Percentiles rank a stretch among this genome's conserved stretches.
Conservation (phyloP, 92 coral and sea anemone species). For the Epizoanthus scotinus region DNA sequence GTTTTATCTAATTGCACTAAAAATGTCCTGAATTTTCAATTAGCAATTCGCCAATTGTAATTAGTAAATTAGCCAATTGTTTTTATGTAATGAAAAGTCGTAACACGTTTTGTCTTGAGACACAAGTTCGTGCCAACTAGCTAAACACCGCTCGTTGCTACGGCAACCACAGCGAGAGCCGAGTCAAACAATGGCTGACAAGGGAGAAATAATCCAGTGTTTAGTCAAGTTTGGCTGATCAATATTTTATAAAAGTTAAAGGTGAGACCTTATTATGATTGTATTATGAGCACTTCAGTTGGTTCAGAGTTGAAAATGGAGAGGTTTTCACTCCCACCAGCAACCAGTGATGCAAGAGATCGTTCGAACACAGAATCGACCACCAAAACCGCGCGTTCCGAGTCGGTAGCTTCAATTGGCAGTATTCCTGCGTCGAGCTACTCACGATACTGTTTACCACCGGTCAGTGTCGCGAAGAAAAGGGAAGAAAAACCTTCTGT, state of each 20-base stretch:
- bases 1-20: too few relatives aligned
- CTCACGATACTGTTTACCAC: constrained; percentile 25
- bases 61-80: background rate
- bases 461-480: constrained; percentile 5
- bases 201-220: background rate
- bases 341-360: constrained; percentile 18
- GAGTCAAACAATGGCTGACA: constrained; percentile 19
- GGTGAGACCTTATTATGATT: background rate
- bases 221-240: background rate
- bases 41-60: background rate
- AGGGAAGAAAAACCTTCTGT: constrained; percentile 34
- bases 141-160: constrained; percentile 18
- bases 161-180: constrained; percentile 1
- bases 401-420: constrained; percentile 6
- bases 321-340: constrained; percentile 7
- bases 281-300: constrained; percentile 21
- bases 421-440: constrained; percentile 10
- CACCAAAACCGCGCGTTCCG: constrained; percentile 30
- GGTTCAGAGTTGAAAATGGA: constrained; percentile 24
- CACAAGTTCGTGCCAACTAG: background rate
- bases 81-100: background rate
- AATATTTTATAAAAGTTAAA: background rate
- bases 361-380: constrained; percentile 39
- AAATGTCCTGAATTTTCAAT: background rate
- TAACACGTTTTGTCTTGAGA: background rate